Evolutionary conservation across 1,140 invertebrate genomes (phyloP), one percentile per base, ranked within the genome.

Genomic region (Batillaria attramentaria): DNA sequence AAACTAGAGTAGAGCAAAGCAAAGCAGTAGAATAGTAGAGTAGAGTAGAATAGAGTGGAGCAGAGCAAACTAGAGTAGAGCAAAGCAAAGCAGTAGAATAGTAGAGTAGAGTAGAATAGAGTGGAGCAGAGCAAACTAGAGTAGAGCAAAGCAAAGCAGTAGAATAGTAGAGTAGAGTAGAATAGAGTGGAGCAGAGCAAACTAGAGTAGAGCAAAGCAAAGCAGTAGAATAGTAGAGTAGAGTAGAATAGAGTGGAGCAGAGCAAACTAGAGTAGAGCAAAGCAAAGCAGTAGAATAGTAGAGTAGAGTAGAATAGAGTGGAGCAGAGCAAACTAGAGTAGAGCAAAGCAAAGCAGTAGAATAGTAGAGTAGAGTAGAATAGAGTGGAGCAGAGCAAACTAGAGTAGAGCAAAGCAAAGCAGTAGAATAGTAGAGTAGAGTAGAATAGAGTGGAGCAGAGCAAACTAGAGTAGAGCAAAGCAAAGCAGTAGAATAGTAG

Each of bases 221-320:
- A 24, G 42, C n/a, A 24, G n/a, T n/a, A n/a, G n/a, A n/a, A n/a
- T n/a, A n/a, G n/a, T n/a, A n/a, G n/a, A n/a, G n/a, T n/a, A n/a
- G n/a, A n/a, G n/a, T n/a, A n/a, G n/a, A n/a, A n/a, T n/a, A n/a
- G 77, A 43, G 62, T 28, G 70, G 65, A 57, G 62, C n/a, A 78
- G 77, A 70, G 68, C 54, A 78, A 41, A 43, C 28, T 54, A 78
- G 65, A 70, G 68, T 46, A 78, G 65, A 78, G 43, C 68, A 77
- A 62, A 39, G 54, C 43, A n/a, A 66, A 35, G 54, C 35, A 33
- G 65, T 50, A 3, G 57, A 37, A 76, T 50, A 62, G 57, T 60
- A 76, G 46, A 50, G 43, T 50, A 78, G 65, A 20, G 62, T 39
- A 78, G 77, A 70, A 46, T n/a, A 76, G 46, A 39, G 43, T 39